These are phyloP conservation scores for Streptopelia turtur DNA, from an alignment of 2,797 vertebrate genomes.

Conservation along the genomic window DNA sequence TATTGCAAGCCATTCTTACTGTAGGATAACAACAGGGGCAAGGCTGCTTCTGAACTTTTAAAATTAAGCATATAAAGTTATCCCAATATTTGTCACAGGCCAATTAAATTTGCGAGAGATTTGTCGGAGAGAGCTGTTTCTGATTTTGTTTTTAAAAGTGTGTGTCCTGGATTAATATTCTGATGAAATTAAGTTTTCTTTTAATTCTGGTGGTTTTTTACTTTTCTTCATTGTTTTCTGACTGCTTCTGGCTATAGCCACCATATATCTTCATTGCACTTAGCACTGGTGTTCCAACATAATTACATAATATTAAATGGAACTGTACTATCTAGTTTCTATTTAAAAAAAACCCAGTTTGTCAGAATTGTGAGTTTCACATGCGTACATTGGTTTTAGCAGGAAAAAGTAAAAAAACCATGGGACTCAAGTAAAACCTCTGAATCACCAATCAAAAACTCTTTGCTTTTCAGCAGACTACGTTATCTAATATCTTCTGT, in stretches of 20 bases:
- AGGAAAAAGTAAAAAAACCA: neutral
- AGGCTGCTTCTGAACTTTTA: neutral
- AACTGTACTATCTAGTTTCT: neutral
- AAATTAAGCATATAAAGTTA: neutral
- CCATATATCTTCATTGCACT: neutral
- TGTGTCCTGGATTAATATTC: neutral
- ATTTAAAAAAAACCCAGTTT: neutral
- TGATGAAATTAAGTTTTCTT: neutral
- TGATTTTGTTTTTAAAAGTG: neutral
- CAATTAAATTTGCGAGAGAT: neutral
- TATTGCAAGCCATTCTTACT: neutral
- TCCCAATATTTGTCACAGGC: neutral
- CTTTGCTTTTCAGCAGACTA: neutral
- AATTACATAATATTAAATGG: neutral
- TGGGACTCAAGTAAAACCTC: neutral
- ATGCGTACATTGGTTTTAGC: neutral
- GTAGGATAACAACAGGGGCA: neutral
- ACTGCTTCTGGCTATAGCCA: neutral
- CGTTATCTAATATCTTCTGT: neutral
- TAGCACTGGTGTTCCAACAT: neutral
- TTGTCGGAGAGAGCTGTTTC: neutral
- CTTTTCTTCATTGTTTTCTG: neutral
- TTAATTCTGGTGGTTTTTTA: neutral
- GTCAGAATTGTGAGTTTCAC: neutral
- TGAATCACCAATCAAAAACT: neutral